These are phyloP conservation scores for Channa striata DNA, from an alignment of 2,797 vertebrate genomes.

Conservation along the genomic window DNA sequence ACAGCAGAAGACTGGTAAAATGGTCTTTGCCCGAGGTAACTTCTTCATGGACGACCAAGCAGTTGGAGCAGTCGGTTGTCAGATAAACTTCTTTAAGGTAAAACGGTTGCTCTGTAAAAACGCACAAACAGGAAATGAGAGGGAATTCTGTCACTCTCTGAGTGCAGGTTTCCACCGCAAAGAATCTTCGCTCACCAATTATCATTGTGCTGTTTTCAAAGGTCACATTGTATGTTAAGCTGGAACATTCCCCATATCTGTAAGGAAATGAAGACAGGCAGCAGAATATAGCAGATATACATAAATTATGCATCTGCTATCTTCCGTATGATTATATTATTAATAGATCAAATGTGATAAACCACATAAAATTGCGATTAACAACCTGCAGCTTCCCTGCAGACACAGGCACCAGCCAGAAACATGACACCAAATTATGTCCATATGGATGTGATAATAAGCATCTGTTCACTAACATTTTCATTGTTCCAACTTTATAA, in stretches of 20 bases:
- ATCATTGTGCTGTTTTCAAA: constrained; percentile 72
- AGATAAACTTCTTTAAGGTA: constrained; percentile 72
- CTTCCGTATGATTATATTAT: neutral
- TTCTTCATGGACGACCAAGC: constrained; percentile 64
- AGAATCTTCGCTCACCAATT: constrained; percentile 65
- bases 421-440: too few species aligned
- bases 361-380: too few species aligned
- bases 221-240: constrained; percentile 56
- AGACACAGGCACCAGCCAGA: too few species aligned
- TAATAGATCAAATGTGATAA: neutral
- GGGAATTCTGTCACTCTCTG: neutral
- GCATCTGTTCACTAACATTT: too few species aligned
- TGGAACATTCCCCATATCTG: constrained; percentile 63
- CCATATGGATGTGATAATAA: too few species aligned
- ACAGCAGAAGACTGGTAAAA: constrained; percentile 69
- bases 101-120: constrained; percentile 68
- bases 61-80: constrained; percentile 60
- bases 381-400: too few species aligned
- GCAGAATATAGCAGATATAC: neutral
- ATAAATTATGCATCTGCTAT: neutral
- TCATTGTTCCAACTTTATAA: neutral
- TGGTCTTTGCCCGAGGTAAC: constrained; percentile 45
- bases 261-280: neutral
- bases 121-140: neutral
- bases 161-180: neutral